Percentiles rank a stretch among this genome's conserved stretches.
These are phyloP conservation scores for Parnassius smintheus DNA, from an alignment of 2,888 invertebrate species.

Conservation along the genomic window DNA sequence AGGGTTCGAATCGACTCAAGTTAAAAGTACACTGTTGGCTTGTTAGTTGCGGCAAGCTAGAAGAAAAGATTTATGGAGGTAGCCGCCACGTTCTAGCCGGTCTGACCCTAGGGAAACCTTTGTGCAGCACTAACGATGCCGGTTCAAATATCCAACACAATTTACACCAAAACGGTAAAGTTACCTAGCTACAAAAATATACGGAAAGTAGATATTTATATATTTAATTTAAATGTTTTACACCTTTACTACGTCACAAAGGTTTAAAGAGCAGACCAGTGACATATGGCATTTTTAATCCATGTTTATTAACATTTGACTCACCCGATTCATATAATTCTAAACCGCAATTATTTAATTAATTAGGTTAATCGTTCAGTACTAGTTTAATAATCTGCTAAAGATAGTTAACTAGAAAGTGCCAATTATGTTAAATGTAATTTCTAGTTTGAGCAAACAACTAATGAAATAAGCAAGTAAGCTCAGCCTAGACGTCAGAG, in stretches of 20 bases:
- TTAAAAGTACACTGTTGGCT: slow-evolving; percentile 49
- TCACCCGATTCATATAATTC: too few relatives aligned
- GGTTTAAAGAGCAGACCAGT: too few relatives aligned
- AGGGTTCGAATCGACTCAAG: slow-evolving; percentile 45
- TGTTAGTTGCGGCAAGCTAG: slow-evolving; percentile 73
- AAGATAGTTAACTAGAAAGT: slow-evolving; percentile 28
- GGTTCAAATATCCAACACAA: slow-evolving; percentile 75
- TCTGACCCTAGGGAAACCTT: slow-evolving; percentile 69
- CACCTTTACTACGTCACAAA: too few relatives aligned
- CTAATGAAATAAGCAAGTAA: slow-evolving; percentile 69
- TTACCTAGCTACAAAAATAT: too few relatives aligned
- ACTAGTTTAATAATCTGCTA: not conserved
- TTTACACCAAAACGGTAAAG: slow-evolving; percentile 56
- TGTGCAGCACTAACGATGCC: slow-evolving; percentile 71
- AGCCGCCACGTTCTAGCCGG: slow-evolving; percentile 58
- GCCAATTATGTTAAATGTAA: slow-evolving; percentile 52
- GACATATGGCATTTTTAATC: too few relatives aligned
- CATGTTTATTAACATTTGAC: too few relatives aligned
- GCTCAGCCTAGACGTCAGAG: slow-evolving; percentile 63
- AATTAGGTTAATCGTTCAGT: too few relatives aligned
- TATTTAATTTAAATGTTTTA: too few relatives aligned
- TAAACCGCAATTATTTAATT: too few relatives aligned
- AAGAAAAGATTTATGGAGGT: slow-evolving; percentile 78
- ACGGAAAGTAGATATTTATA: too few relatives aligned
- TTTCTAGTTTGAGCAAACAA: slow-evolving; percentile 67